Percentiles rank a stretch among this genome's conserved stretches.
Evolutionary conservation across 2,888 invertebrate genomes (phyloP).

Genomic region (Ecliptopera silaceata): DNA sequence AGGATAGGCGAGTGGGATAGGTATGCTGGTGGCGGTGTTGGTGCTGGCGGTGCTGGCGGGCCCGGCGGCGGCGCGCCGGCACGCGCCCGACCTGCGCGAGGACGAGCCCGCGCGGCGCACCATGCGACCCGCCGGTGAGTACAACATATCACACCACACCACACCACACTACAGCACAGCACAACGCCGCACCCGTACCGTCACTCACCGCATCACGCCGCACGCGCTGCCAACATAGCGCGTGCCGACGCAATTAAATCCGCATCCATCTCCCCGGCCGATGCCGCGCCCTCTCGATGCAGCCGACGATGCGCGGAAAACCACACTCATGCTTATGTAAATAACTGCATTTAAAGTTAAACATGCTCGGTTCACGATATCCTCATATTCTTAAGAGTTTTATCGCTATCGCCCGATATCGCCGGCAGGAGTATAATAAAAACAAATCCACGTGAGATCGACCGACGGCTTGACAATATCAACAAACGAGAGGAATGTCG

Average conservation of each 20-base stretch:
- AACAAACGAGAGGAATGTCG: conserved; percentile 61
- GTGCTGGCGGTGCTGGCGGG: conserved; percentile 56
- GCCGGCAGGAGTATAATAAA: conserved; percentile 65
- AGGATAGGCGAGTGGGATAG: conserved; percentile 52
- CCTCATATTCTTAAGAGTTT: conserved; percentile 28
- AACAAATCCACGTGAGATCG: conserved; percentile 78
- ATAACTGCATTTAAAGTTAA: conserved; percentile 54
- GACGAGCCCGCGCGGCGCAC: conserved; percentile 86
- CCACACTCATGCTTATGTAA: conserved; percentile 63
- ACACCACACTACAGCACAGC: conserved; percentile 56
- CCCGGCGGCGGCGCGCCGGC: conserved; percentile 76
- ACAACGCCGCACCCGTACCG: conserved; percentile 58
- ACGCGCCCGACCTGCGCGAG: conserved; percentile 85
- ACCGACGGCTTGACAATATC: conserved; percentile 53
- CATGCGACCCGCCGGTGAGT: conserved; percentile 63
- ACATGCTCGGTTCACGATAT: conserved; percentile 2
- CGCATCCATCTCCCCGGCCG: conserved; percentile 41
- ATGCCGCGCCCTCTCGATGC: conserved; percentile 30
- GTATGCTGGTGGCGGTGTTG: conserved; percentile 72
- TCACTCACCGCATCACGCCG: conserved; percentile 38
- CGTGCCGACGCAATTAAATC: conserved; percentile 50
- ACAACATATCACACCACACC: conserved; percentile 53
- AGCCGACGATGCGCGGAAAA: conserved; percentile 26
- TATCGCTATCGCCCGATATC: conserved; percentile 67
- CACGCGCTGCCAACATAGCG: conserved; percentile 50